Base-by-base conservation (phyloP, 2,888 invertebrate species). In the Stegophylla sp. region DNA sequence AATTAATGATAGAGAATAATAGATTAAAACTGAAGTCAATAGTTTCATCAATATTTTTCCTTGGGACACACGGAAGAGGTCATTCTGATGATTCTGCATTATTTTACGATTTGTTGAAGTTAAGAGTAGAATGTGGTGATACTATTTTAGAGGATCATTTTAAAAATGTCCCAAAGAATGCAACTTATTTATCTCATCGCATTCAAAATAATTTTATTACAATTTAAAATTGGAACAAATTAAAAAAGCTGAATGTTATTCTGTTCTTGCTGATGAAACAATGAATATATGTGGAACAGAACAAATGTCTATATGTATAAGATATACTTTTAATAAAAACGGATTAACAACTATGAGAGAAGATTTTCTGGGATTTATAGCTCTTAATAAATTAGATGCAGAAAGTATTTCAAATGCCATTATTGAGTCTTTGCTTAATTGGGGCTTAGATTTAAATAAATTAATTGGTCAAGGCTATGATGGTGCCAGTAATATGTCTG, bases 51-150 rank as follows among this genome's bases (percentile, higher is more conserved):
- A 66, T 66, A 66, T 66, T 43, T 66, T 66, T 66, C 9, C 43
- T 66, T 66, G 43, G 64, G 34, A 61, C 28, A 34, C 61, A 34
- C 34, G 34, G 34, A 3, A 71, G 71, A 71, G 71, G 71, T n/a
- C 26, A 71, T 28, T 51, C 28, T 48, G 69, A 69, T 26, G 63
- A 63, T 43, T 43, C 43, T 43, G 23, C 64, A 64, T 20, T 64
- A 75, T 86, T 86, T 74, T 75, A 85, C 63, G 84, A 83, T n/a
- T 82, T 86, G n/a, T 83, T 86, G 53, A 81, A 84, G 15, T 84
- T 84, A 69, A 76, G 84, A 71, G 83, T 84, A n/a, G 79, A 83
- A 53, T 72, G 82, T 83, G 85, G 85, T 34, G 84, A 86, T 82
- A 73, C 82, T 10, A 61, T 61, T 45, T 83, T 84, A 51, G 64